Evolutionary conservation across 2,888 invertebrate species (phyloP), one percentile per base, ranked within the genome.

Genomic region (Drosophila subsilvestris): DNA sequence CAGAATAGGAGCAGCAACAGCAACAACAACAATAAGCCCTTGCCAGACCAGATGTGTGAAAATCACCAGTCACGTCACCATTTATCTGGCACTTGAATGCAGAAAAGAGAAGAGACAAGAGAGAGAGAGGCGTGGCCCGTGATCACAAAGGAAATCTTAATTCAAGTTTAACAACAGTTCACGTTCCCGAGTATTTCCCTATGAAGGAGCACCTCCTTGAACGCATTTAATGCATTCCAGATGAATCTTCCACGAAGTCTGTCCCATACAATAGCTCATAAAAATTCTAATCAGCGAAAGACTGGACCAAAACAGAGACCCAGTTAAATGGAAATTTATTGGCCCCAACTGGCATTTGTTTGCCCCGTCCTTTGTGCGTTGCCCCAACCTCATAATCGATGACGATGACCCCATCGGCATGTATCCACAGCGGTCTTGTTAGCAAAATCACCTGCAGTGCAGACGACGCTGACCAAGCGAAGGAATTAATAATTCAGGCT

Each of bases 371-470:
- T 44, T 59, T 49, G 61, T 56, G 57, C 63, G 57, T 42, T 8
- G n/a, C 54, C 42, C 58, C 32, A 18, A 42, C 49, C 25, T 6
- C 71, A 45, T 43, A 51, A 22, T 48, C 56, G 51, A 45, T 8
- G 27, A 27, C 9, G 27, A 37, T 71, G 63, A 73, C 70, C 67
- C 70, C 70, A 49, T 49, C 68, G 66, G 68, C 20, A 49, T 49
- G 68, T 27, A 49, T 49, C 42, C 66, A 66, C 68, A 68, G 66
- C 68, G 66, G 68, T 57, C 75, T 79, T 81, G 82, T 83, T 77
- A 87, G 86, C 83, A 68, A 80, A 85, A 88, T 88, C 83, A 85
- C 83, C 83, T 88, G 83, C 83, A 82, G 83, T 71, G 83, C 69
- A 32, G 66, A 56, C 71, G 51, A 47, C 71, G 37, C 60, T 18